Percentiles rank a stretch among this genome's conserved stretches.
phyloP scores from a whole-genome alignment of 2,888 invertebrate genomes.

The Yponomeuta plumbellus region DNA sequence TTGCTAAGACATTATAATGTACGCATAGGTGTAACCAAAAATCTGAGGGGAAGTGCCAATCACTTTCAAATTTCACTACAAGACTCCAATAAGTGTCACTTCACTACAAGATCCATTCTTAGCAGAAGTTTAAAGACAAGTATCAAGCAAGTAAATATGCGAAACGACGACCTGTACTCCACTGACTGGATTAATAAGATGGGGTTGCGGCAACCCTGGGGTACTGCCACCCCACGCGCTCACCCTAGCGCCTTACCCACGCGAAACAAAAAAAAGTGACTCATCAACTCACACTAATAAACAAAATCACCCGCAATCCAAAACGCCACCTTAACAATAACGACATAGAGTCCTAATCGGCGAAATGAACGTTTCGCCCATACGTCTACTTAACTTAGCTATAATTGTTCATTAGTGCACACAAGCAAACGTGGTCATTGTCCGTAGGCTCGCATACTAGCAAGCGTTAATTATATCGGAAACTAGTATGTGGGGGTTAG shows the following conservation, averaged over 20 bases:
- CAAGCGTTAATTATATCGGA: constrained; percentile 75
- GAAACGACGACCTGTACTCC: constrained; percentile 71
- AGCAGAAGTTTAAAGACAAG: constrained; percentile 18
- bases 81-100: neutral
- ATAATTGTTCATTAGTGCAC: constrained; percentile 75
- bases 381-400: constrained; percentile 46
- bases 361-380: neutral
- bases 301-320: constrained; percentile 37
- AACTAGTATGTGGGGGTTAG: constrained; percentile 69
- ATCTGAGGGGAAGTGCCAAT: no score
- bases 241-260: constrained; percentile 48
- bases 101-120: neutral
- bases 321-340: constrained; percentile 58
- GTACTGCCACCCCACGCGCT: constrained; percentile 63
- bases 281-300: constrained; percentile 74
- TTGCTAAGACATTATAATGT: no score
- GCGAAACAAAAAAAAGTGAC: constrained; percentile 78
- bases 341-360: constrained; percentile 48
- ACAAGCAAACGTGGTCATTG: constrained; percentile 65
- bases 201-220: constrained; percentile 72
- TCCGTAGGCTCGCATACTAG: constrained; percentile 60
- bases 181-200: constrained; percentile 72
- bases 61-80: no score
- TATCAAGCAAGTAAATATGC: constrained; percentile 63
- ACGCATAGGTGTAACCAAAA: no score